phyloP scores from a whole-genome alignment of 2,113 vertebrate genomes.

The Zapus hudsonius region DNA sequence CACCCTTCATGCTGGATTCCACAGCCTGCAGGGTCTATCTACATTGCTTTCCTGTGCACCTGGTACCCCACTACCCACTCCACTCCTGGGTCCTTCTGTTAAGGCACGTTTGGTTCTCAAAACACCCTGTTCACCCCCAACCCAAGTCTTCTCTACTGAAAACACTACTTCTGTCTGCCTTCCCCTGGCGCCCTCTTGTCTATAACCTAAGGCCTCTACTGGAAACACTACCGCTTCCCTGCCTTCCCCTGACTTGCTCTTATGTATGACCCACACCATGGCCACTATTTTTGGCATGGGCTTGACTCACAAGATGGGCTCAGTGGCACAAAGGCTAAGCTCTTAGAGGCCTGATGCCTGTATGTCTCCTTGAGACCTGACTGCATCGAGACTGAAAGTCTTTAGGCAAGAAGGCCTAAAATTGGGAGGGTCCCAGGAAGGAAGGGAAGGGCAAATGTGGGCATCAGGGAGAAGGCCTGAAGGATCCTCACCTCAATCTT shows the following conservation, averaged over 20 bases:
- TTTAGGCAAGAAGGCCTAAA: constrained; percentile 5
- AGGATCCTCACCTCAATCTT: constrained; percentile 87
- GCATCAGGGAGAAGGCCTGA: background rate
- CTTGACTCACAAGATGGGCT: background rate
- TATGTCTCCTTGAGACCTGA: background rate
- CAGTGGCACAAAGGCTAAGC: background rate
- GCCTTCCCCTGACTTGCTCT: background rate
- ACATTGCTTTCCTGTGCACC: background rate
- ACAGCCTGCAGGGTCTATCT: background rate
- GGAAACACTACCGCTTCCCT: background rate
- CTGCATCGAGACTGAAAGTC: background rate
- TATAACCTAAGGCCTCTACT: background rate
- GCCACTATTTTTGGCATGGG: background rate
- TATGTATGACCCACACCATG: background rate
- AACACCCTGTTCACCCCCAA: background rate
- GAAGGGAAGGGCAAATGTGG: background rate
- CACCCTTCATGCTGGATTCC: background rate
- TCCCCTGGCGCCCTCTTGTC: no score
- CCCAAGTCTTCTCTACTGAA: background rate
- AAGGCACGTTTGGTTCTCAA: background rate
- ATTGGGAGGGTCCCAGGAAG: background rate
- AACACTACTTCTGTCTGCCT: no score
- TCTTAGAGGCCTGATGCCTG: background rate
- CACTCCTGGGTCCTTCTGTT: background rate
- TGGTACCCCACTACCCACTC: background rate